Conservation (phyloP, 2,888 invertebrate species). For the Heliconius aoede region DNA sequence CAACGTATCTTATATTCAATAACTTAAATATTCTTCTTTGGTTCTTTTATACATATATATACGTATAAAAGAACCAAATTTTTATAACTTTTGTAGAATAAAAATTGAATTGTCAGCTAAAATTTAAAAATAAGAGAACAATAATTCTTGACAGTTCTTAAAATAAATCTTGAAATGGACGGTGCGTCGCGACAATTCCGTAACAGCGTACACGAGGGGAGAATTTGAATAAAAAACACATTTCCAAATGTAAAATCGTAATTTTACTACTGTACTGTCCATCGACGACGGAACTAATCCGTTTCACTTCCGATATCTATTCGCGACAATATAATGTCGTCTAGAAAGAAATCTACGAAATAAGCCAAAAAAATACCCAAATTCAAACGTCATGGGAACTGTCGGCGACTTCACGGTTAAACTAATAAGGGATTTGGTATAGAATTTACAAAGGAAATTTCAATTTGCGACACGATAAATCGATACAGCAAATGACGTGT, state of each 20-base stretch:
- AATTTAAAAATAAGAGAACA: conserved; percentile 2
- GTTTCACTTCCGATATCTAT: conserved; percentile 69
- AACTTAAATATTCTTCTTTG: too few species aligned
- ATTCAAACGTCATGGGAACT: conserved; percentile 81
- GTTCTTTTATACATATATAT: too few species aligned
- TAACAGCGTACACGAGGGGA: conserved; percentile 35
- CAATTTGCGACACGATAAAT: conserved; percentile 73
- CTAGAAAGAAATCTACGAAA: conserved; percentile 62
- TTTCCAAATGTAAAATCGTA: conserved; percentile 51
- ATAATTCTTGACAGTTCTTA: conserved; percentile 15
- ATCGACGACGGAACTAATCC: conserved; percentile 72
- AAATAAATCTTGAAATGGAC: conserved; percentile 32
- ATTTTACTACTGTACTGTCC: conserved; percentile 55
- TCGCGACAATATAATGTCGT: conserved; percentile 66
- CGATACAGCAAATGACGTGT: conserved; percentile 79
- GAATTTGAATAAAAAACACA: conserved; percentile 46
- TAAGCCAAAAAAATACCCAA: conserved; percentile 56
- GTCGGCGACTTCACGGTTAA: conserved; percentile 73
- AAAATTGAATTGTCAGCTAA: conserved; percentile 1
- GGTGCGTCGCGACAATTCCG: conserved; percentile 19
- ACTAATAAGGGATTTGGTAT: conserved; percentile 72
- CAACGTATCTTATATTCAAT: not conserved
- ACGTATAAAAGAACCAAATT: not conserved
- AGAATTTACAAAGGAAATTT: conserved; percentile 59
- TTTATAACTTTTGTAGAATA: not conserved